These are phyloP conservation scores for Andricus curvator DNA, from an alignment of 2,888 invertebrate species.

Conservation along the genomic window DNA sequence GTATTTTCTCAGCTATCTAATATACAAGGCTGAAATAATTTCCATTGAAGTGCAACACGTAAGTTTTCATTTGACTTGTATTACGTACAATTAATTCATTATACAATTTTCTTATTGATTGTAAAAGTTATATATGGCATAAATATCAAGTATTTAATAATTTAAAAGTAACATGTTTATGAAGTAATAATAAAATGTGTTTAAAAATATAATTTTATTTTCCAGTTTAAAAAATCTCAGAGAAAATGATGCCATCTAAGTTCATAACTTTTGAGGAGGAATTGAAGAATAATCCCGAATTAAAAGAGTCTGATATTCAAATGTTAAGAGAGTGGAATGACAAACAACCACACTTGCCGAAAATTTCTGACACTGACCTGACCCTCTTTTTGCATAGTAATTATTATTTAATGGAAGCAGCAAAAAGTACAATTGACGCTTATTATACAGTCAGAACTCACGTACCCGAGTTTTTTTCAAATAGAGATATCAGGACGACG, in stretches of 20 bases:
- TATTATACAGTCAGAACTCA: conserved; percentile 85
- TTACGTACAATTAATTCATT: not conserved
- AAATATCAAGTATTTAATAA: too few species aligned
- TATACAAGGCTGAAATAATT: not conserved
- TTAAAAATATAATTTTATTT: not conserved
- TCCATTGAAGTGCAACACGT: not conserved
- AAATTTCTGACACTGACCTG: conserved; percentile 81
- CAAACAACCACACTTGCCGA: conserved; percentile 85
- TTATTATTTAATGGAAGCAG: conserved; percentile 83
- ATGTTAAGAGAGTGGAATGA: conserved; percentile 83
- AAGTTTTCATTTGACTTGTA: not conserved
- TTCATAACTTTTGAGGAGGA: conserved; percentile 79
- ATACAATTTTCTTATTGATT: too few species aligned
- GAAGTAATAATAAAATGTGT: not conserved
- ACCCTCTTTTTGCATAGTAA: conserved; percentile 86
- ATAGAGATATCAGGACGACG: conserved; percentile 78
- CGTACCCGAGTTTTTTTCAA: conserved; percentile 77
- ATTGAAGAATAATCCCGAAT: conserved; percentile 82
- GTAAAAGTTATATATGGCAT: too few species aligned
- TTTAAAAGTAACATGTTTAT: not conserved
- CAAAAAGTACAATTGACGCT: conserved; percentile 86
- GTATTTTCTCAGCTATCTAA: not conserved
- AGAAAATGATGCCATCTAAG: conserved; percentile 13
- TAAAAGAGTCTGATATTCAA: conserved; percentile 83
- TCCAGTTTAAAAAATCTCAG: not conserved